phyloP scores from a whole-genome alignment of 92 coral and sea anemone genomes.

The Parazoanthus swiftii region DNA sequence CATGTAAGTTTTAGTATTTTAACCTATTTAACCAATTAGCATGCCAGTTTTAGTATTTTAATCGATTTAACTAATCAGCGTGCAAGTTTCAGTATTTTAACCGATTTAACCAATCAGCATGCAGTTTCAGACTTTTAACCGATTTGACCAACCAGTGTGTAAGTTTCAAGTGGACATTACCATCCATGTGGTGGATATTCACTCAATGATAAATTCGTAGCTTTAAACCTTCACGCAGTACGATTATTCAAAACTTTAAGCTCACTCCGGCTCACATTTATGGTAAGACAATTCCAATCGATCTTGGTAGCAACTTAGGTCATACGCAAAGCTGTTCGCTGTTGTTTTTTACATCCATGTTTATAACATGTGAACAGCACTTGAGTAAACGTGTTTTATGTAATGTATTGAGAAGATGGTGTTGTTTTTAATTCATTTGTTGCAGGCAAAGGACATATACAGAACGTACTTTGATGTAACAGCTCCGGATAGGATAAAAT shows the following conservation, averaged over 20 bases:
- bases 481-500: slow-evolving; percentile 88
- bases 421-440: background rate
- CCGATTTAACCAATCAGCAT: background rate
- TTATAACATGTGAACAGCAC: too few relatives aligned
- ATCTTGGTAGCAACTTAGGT: too few relatives aligned
- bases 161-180: too few relatives aligned
- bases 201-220: too few relatives aligned
- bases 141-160: background rate
- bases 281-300: too few relatives aligned
- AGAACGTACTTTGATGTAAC: slow-evolving; percentile 82
- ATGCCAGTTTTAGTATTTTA: background rate
- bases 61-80: background rate
- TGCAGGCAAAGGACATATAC: slow-evolving; percentile 92
- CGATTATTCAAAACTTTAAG: too few relatives aligned
- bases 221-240: too few relatives aligned
- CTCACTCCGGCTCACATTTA: too few relatives aligned
- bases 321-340: background rate
- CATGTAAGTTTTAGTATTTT: background rate
- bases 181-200: too few relatives aligned
- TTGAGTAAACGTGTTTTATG: too few relatives aligned
- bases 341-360: background rate
- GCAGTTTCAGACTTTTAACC: background rate
- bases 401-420: background rate
- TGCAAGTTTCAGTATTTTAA: background rate
- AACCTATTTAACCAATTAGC: background rate